Conservation (phyloP, 2,113 vertebrate species). For the Sminthopsis crassicaudata region DNA sequence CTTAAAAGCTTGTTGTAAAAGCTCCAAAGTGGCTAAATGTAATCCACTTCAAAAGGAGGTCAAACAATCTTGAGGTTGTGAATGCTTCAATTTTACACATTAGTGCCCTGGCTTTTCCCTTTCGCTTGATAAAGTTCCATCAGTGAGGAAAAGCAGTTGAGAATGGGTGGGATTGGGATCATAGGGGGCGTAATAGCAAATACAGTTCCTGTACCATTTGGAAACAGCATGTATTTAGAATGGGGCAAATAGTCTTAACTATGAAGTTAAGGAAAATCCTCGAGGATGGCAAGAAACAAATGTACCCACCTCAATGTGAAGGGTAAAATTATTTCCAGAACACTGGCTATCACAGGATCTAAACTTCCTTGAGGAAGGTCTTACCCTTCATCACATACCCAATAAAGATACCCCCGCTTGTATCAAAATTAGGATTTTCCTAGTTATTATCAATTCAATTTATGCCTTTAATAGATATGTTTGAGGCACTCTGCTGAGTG, state of each 20-base stretch:
- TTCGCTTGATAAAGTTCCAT: not conserved
- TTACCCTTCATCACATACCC: not conserved
- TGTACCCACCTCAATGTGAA: not conserved
- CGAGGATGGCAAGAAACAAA: not conserved
- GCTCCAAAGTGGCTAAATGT: not conserved
- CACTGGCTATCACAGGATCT: not conserved
- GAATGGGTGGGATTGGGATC: not conserved
- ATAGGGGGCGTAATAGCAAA: not conserved
- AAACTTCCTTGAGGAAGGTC: not conserved
- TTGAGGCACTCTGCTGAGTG: not conserved
- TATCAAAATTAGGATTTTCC: not conserved
- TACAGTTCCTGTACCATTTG: not conserved
- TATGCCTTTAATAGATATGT: not conserved
- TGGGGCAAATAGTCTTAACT: not conserved
- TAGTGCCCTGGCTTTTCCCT: not conserved
- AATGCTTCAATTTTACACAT: not conserved
- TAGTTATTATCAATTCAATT: not conserved
- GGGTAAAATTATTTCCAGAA: not conserved
- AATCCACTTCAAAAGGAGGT: not conserved
- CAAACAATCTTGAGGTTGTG: not conserved
- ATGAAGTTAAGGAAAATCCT: not conserved
- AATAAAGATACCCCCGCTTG: not conserved
- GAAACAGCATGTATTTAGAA: not conserved
- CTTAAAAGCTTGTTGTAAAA: not conserved
- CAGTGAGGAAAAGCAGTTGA: not conserved